Evolutionary conservation across 2,888 invertebrate genomes (phyloP).

Genomic region (Exephanes ischioxanthus): DNA sequence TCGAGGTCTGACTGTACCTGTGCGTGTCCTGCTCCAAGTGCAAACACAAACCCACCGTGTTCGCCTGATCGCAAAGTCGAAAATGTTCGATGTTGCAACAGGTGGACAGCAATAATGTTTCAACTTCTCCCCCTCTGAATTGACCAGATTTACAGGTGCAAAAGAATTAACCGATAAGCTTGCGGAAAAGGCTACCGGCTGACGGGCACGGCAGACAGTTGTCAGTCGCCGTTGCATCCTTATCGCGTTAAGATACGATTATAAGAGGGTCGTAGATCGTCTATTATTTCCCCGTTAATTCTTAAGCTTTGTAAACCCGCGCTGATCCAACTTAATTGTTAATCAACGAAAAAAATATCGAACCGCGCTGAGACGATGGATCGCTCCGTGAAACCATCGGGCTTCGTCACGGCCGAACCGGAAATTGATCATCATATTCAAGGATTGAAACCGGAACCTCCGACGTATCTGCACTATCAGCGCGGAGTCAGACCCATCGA

Average conservation of each 20-base stretch:
- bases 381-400: conserved; percentile 28
- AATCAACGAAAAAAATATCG: background rate
- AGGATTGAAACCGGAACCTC: conserved; percentile 44
- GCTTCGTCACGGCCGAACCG: conserved; percentile 7
- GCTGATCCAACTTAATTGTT: background rate
- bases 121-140: background rate
- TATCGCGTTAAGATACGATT: conserved; percentile 16
- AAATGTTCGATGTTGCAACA: conserved; percentile 48
- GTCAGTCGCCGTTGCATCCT: background rate
- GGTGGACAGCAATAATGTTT: conserved; percentile 43
- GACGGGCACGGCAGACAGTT: background rate
- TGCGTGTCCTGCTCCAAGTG: background rate
- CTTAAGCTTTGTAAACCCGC: background rate
- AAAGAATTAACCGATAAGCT: conserved; percentile 35
- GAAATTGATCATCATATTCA: conserved; percentile 3
- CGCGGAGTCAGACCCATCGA: background rate
- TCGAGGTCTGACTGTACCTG: background rate
- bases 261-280: background rate
- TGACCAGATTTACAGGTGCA: background rate
- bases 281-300: background rate
- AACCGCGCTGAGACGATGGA: conserved; percentile 23
- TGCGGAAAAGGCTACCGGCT: background rate
- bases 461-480: background rate
- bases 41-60: conserved; percentile 7
- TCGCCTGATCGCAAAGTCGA: conserved; percentile 34